Percentiles rank a stretch among this genome's conserved stretches.
phyloP scores from a whole-genome alignment of 2,113 vertebrate genomes.

The Rhinoderma darwinii region DNA sequence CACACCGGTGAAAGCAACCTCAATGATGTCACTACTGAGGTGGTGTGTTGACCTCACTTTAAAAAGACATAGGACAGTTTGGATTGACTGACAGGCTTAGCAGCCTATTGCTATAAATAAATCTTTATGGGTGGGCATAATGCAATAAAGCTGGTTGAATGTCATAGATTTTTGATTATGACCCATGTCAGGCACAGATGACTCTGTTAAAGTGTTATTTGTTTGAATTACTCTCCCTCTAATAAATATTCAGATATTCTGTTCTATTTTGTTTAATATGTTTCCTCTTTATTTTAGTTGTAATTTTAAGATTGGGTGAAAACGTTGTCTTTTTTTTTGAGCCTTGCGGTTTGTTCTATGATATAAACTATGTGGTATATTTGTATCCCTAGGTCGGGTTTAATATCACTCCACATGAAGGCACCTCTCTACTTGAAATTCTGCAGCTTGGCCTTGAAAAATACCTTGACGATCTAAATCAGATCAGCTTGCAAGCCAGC shows the following conservation, averaged over 20 bases:
- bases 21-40: not conserved
- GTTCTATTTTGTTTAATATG: no score
- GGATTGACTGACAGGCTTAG: not conserved
- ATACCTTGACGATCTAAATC: slow-evolving; percentile 64
- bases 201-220: not conserved
- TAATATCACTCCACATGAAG: slow-evolving; percentile 62
- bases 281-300: no score
- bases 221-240: not conserved
- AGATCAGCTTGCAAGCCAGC: slow-evolving; percentile 57
- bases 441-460: slow-evolving; percentile 71
- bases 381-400: slow-evolving; percentile 62
- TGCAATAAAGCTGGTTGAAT: not conserved
- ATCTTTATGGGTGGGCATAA: not conserved
- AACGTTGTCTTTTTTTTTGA: not conserved
- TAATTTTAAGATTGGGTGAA: no score
- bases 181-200: not conserved
- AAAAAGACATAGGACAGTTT: not conserved
- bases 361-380: not conserved
- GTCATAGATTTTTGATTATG: not conserved
- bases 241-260: not conserved
- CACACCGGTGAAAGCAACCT: not conserved
- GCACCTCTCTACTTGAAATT: slow-evolving; percentile 65
- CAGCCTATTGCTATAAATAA: not conserved
- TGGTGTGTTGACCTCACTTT: not conserved
- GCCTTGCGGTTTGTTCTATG: not conserved